Evolutionary conservation across 2,888 invertebrate genomes (phyloP).

Genomic region (Blastobasis adustella): DNA sequence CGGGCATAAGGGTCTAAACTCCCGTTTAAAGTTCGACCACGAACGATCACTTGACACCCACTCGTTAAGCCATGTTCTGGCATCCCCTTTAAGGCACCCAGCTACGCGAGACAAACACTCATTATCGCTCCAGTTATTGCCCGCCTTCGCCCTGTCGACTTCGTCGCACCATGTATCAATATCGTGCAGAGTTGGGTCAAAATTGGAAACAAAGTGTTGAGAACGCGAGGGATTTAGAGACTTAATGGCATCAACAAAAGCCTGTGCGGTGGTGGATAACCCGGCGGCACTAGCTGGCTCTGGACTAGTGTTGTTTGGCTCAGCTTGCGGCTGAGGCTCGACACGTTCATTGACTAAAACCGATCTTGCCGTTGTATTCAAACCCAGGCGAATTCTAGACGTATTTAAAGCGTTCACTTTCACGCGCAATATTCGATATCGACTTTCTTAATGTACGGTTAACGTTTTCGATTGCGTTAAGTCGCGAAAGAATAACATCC

Average conservation of each 20-base stretch:
- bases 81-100: constrained; percentile 9
- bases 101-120: constrained; percentile 11
- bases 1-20: constrained; percentile 20
- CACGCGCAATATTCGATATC: too few species aligned
- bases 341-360: too few species aligned
- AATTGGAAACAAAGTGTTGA: constrained; percentile 8
- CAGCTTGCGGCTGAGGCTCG: too few species aligned
- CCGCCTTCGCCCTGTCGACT: constrained; percentile 5
- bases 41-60: constrained; percentile 15
- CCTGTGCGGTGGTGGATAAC: neutral
- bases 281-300: neutral
- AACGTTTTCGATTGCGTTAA: too few species aligned
- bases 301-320: too few species aligned
- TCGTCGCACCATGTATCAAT: constrained; percentile 9
- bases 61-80: constrained; percentile 2
- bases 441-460: too few species aligned
- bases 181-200: constrained; percentile 7
- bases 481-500: too few species aligned
- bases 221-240: neutral
- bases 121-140: constrained; percentile 8
- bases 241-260: neutral
- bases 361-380: too few species aligned
- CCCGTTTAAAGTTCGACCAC: constrained; percentile 19
- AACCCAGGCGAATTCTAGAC: too few species aligned
- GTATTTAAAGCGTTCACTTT: too few species aligned